phyloP scores from a whole-genome alignment of 2,797 vertebrate species.

The Myotis vivesi region DNA sequence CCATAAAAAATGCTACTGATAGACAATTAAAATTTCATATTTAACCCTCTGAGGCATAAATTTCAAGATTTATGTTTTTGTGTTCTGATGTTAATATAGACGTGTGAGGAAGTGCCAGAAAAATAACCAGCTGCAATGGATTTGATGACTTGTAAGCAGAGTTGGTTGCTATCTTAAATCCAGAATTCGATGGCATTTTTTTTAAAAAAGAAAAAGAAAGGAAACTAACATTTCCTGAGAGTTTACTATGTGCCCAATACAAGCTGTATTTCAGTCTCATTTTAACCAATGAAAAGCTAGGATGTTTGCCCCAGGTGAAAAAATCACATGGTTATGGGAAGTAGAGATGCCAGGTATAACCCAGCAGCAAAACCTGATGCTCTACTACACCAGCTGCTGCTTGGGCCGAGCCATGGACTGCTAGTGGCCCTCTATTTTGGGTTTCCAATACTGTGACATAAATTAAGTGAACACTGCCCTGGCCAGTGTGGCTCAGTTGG shows the following conservation, averaged over 20 bases:
- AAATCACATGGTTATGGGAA: background rate
- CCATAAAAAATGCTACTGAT: background rate
- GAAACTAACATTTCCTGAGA: background rate
- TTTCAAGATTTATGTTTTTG: conserved; percentile 31
- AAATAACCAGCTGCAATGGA: conserved; percentile 4
- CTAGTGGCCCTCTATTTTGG: background rate
- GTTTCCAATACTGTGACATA: background rate
- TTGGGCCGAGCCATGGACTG: background rate
- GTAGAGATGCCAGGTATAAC: background rate
- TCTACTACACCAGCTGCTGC: background rate
- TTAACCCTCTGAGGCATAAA: conserved; percentile 27
- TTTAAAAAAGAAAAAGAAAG: background rate
- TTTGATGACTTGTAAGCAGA: background rate
- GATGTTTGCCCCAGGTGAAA: background rate
- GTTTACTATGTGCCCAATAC: background rate
- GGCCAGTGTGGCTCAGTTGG: background rate
- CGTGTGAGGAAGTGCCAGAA: background rate
- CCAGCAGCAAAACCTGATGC: background rate
- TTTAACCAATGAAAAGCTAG: conserved; percentile 42
- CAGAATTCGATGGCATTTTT: conserved; percentile 20
- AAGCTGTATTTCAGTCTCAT: background rate
- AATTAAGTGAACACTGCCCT: background rate
- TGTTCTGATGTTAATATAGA: background rate
- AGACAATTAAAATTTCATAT: conserved; percentile 46
- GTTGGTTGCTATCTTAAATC: conserved; percentile 2